phyloP scores from a whole-genome alignment of 1,140 invertebrate species.

The Megalonaias nervosa region DNA sequence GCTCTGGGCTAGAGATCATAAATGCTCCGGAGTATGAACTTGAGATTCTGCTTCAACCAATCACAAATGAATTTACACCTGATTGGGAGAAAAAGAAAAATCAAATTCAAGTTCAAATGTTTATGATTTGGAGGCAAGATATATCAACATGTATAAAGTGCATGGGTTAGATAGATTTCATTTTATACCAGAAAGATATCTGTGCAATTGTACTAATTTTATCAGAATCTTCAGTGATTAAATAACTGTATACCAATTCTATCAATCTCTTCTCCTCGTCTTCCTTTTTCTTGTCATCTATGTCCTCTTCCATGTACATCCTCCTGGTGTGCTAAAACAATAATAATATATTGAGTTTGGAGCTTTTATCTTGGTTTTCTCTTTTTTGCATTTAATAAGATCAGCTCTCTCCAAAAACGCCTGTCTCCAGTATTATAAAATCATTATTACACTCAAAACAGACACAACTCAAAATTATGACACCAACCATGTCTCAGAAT shows the following conservation, averaged over 20 bases:
- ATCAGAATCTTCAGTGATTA: background rate
- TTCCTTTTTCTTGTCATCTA: conserved; percentile 61
- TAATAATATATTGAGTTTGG: conserved; percentile 3
- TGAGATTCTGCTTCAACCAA: too few species aligned
- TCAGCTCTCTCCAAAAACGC: background rate
- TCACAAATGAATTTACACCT: background rate
- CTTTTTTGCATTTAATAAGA: background rate
- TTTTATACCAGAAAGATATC: conserved; percentile 10
- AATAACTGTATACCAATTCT: conserved; percentile 45
- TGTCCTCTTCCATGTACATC: conserved; percentile 59
- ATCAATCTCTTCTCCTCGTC: conserved; percentile 63
- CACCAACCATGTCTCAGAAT: too few species aligned
- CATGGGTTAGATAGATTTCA: conserved; percentile 6
- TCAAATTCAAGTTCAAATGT: background rate
- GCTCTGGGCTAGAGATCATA: too few species aligned
- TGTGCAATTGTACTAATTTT: background rate
- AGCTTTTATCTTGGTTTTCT: conserved; percentile 9
- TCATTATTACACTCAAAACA: too few species aligned
- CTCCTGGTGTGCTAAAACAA: conserved; percentile 45
- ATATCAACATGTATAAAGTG: conserved; percentile 18
- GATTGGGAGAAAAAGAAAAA: too few species aligned
- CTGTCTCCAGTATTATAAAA: too few species aligned
- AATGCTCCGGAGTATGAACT: too few species aligned
- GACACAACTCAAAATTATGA: too few species aligned
- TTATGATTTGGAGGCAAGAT: background rate